A percentile compares a stretch with the other conserved stretches of the same genome.
Conservation (phyloP, 2,888 invertebrate genomes). For the Aspidiotus destructor region DNA sequence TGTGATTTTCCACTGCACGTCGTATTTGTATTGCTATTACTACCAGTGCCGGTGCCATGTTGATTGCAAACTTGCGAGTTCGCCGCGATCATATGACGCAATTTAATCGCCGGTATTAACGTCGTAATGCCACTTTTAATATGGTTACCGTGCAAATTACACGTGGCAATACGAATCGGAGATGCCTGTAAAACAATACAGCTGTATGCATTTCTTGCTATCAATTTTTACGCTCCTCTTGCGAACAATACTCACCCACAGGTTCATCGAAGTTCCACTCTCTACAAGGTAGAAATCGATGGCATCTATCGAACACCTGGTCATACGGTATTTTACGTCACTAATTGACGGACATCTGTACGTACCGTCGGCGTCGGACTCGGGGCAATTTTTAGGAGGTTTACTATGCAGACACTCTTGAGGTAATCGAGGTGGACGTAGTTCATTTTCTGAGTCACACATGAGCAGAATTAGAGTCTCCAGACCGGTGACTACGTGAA, state of each 20-base stretch:
- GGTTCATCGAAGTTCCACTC: constrained; percentile 71
- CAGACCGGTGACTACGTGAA: constrained; percentile 74
- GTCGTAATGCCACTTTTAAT: constrained; percentile 83
- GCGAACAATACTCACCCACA: constrained; percentile 54
- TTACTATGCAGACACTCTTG: constrained; percentile 72
- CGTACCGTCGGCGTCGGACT: constrained; percentile 52
- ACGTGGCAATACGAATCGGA: constrained; percentile 77
- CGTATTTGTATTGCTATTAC: constrained; percentile 57
- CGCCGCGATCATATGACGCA: constrained; percentile 58
- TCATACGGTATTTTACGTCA: constrained; percentile 88
- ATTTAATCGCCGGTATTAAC: constrained; percentile 62
- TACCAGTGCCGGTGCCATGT: constrained; percentile 41
- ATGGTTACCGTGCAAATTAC: constrained; percentile 89
- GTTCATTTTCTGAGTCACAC: constrained; percentile 79
- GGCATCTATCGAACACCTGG: constrained; percentile 75
- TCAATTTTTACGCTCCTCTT: neutral
- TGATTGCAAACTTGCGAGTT: constrained; percentile 38
- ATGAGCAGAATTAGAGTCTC: constrained; percentile 80
- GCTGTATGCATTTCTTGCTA: neutral
- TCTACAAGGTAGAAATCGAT: constrained; percentile 87
- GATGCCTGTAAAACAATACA: constrained; percentile 48
- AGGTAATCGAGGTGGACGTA: constrained; percentile 69
- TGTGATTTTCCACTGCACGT: constrained; percentile 52
- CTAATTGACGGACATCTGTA: constrained; percentile 61
- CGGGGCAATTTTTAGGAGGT: constrained; percentile 57